These are phyloP conservation scores for Brachyhypopomus gauderio DNA, from an alignment of 2,113 vertebrate genomes.

Conservation along the genomic window DNA sequence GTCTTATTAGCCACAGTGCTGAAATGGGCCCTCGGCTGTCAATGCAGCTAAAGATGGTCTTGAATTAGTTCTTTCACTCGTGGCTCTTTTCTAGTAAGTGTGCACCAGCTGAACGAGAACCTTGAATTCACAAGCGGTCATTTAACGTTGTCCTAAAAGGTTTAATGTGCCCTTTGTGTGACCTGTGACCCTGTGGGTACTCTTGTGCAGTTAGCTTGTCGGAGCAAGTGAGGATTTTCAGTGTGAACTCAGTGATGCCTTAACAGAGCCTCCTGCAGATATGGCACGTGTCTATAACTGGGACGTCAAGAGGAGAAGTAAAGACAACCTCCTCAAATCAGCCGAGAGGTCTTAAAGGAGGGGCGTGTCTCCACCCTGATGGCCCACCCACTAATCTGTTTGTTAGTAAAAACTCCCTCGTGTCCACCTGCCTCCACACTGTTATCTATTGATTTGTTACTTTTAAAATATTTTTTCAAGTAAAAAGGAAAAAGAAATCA, in stretches of 20 bases:
- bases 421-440: conserved; percentile 49
- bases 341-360: conserved; percentile 80
- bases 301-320: conserved; percentile 98
- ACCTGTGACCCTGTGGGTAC: no score
- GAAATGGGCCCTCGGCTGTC: no score
- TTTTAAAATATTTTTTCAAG: conserved; percentile 85
- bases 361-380: not conserved
- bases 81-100: not conserved
- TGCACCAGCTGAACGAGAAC: no score
- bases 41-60: not conserved
- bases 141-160: not conserved
- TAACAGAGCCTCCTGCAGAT: conserved; percentile 81
- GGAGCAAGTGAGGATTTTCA: not conserved
- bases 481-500: conserved; percentile 69
- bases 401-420: conserved; percentile 43
- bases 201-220: not conserved
- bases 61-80: not conserved
- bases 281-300: conserved; percentile 99
- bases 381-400: conserved; percentile 20
- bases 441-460: conserved; percentile 77
- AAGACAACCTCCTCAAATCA: conserved; percentile 88
- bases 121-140: not conserved
- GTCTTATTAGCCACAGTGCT: no score
- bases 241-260: conserved; percentile 59
- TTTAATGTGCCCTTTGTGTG: no score